These are phyloP conservation scores for Trichonephila clavata DNA, from an alignment of 1,140 invertebrate genomes.

Conservation along the genomic window DNA sequence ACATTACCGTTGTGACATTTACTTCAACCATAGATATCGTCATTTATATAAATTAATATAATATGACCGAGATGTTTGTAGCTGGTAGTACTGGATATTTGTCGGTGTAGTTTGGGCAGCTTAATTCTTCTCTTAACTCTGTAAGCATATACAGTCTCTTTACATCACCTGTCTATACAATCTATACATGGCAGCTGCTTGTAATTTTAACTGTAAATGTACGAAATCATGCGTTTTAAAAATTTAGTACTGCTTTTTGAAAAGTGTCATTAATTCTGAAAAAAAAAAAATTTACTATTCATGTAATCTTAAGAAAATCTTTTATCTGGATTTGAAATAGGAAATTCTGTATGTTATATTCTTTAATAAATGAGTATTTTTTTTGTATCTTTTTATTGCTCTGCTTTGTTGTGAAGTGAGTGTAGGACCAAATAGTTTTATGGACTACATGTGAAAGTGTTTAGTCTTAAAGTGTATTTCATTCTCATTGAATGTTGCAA, in stretches of 20 bases:
- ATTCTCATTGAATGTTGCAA: background rate
- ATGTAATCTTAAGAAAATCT: background rate
- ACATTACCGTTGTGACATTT: background rate
- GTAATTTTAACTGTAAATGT: slow-evolving; percentile 35
- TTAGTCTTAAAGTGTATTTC: background rate
- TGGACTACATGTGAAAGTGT: background rate
- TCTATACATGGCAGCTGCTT: slow-evolving; percentile 14
- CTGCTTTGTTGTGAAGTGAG: slow-evolving; percentile 9
- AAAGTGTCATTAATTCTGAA: background rate
- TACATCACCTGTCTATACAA: slow-evolving; percentile 9
- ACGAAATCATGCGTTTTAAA: slow-evolving; percentile 17
- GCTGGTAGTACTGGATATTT: background rate
- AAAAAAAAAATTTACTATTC: background rate
- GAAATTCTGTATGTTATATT: slow-evolving; percentile 21
- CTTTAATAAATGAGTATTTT: background rate
- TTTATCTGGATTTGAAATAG: slow-evolving; percentile 14
- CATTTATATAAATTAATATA: background rate
- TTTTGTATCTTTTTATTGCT: background rate
- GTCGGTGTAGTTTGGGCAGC: background rate
- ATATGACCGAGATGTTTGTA: background rate
- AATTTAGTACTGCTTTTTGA: slow-evolving; percentile 31
- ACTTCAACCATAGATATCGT: background rate
- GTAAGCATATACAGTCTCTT: background rate
- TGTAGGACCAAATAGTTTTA: slow-evolving; percentile 14
- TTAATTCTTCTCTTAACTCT: background rate